Evolutionary conservation across 1,140 invertebrate species (phyloP), one percentile per base, ranked within the genome.

Genomic region (Eumeta japonica): DNA sequence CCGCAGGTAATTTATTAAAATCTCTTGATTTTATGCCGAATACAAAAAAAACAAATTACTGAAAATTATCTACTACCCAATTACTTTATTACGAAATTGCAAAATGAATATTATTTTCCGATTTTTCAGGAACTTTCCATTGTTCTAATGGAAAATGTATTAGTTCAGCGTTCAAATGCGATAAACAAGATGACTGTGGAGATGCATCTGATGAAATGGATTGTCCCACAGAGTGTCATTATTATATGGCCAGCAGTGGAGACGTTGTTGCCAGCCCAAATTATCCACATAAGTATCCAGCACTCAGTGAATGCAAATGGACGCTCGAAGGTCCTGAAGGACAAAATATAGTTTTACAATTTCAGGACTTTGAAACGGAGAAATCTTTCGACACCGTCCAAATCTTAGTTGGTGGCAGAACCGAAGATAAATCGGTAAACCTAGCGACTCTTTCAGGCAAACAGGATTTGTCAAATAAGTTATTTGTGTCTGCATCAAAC

Each of bases 311-410:
- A 58, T 98, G 94, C 67, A 94, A 94, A 75, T 98, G 95, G 94
- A 96, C 94, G 1, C 76, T 98, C 30, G 94, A 98, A 78, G 94
- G 92, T 16, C 94, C 94, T 3, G 85, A 96, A 71, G 94, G 94
- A 27, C 91, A 94, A 64, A 94, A 93, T 53, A 93, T 97, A 43
- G 82, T 94, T 18, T 76, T 96, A 37, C 79, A 97, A 83, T 95
- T 98, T 72, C 92, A 92, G 80, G 90, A 95, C 76, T 97, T 98
- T 71, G 93, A 95, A 62, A 98, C 94, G 3, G 95, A 98, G 75
- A 90, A 94, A 63, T 88, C 90, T 51, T 94, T 94, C 56, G 95
- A 98, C 71, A 92, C 93, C 19, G 92, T 98, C 3, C 92, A 96
- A 74, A 91, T 98, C 47, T 78, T 97, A 46, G 92, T 92, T 2